Percentiles rank a stretch among this genome's conserved stretches.
phyloP scores from a whole-genome alignment of 2,888 invertebrate genomes.

The Pollenia griseotomentosa region DNA sequence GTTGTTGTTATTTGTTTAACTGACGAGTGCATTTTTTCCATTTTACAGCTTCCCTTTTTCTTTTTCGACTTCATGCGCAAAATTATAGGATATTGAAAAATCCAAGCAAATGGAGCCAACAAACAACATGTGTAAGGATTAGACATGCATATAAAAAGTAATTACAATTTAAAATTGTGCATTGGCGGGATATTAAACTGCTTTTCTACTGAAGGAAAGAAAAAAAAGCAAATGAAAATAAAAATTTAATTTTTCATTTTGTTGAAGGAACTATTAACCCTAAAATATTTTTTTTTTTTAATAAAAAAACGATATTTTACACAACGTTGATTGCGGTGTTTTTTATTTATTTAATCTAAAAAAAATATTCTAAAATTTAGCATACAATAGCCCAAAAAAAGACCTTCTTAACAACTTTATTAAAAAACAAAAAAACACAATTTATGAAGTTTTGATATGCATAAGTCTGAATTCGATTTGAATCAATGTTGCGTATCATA shows the following conservation, averaged over 20 bases:
- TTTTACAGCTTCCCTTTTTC: background rate
- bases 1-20: conserved; percentile 1
- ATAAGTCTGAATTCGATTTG: conserved; percentile 35
- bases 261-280: background rate
- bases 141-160: conserved; percentile 49
- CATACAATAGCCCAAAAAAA: conserved; percentile 31
- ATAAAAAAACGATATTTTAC: background rate
- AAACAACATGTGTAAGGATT: conserved; percentile 45
- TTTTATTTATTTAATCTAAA: no score
- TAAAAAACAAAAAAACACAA: conserved; percentile 14
- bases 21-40: conserved; percentile 2
- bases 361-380: conserved; percentile 8
- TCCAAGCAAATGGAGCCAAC: conserved; percentile 18
- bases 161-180: conserved; percentile 25
- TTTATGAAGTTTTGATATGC: conserved; percentile 41
- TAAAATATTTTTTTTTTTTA: background rate
- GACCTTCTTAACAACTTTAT: conserved; percentile 41
- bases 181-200: conserved; percentile 42
- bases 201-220: background rate
- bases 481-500: conserved; percentile 54
- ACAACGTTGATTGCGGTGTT: background rate
- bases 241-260: background rate
- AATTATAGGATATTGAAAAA: conserved; percentile 44
- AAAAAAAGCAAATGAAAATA: background rate
- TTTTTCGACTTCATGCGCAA: background rate